These are phyloP conservation scores for Homarus americanus DNA, from an alignment of 1,140 invertebrate species.

Conservation along the genomic window DNA sequence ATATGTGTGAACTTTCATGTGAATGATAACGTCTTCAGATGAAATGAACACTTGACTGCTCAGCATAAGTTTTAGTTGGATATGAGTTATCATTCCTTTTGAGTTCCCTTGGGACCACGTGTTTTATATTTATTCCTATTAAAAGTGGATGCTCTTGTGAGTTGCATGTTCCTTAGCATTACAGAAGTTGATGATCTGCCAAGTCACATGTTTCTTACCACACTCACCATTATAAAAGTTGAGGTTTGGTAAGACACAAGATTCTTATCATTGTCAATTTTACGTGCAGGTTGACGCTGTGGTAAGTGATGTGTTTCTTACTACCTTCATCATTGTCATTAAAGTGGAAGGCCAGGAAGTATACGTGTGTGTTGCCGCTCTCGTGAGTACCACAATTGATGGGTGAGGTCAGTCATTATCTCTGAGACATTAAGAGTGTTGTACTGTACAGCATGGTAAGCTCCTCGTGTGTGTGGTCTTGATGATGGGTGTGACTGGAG, in stretches of 20 bases:
- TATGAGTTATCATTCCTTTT: constrained; percentile 6
- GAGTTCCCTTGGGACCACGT: background rate
- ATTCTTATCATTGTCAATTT: background rate
- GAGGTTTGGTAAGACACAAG: no score
- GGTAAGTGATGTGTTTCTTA: background rate
- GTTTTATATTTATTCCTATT: background rate
- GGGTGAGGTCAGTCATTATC: background rate
- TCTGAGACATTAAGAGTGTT: background rate
- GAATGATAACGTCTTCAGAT: background rate
- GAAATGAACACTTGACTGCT: constrained; percentile 18
- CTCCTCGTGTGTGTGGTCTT: background rate
- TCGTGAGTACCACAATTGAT: background rate
- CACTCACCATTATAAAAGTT: no score
- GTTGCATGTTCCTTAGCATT: background rate
- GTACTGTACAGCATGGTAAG: no score
- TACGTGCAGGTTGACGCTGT: background rate
- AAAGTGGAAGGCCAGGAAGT: background rate
- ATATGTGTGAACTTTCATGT: background rate
- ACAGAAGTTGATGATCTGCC: background rate
- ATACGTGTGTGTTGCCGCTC: background rate
- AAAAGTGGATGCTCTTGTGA: background rate
- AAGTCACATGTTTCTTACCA: background rate
- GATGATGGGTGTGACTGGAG: background rate
- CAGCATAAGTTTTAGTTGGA: constrained; percentile 5
- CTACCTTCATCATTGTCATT: background rate